A percentile compares a stretch with the other conserved stretches of the same genome.
These are phyloP conservation scores for Microctenopoma stevenorrisi DNA, from an alignment of 2,797 vertebrate species.

Conservation along the genomic window DNA sequence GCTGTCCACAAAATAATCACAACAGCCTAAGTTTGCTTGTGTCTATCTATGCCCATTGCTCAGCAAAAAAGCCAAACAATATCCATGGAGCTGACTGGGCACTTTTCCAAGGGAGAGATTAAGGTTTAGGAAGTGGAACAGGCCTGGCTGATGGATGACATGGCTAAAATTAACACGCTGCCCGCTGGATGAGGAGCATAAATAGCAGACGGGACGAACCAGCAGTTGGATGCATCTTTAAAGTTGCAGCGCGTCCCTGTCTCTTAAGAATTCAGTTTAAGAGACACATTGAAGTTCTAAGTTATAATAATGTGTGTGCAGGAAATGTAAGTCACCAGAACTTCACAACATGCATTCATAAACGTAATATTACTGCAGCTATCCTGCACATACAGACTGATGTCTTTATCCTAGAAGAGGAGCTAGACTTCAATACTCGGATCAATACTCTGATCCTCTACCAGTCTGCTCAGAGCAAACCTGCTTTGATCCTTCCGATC, in stretches of 20 bases:
- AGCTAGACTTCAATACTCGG: conserved; percentile 42
- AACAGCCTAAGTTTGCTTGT: not conserved
- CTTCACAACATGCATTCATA: not conserved
- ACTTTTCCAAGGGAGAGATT: conserved; percentile 71
- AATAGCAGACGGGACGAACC: conserved; percentile 75
- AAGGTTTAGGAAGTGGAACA: conserved; percentile 81
- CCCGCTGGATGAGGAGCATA: conserved; percentile 75
- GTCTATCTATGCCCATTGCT: conserved; percentile 42
- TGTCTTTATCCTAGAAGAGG: conserved; percentile 37
- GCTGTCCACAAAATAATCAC: not conserved
- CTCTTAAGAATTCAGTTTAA: not conserved
- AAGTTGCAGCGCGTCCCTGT: conserved; percentile 30
- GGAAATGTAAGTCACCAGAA: not conserved
- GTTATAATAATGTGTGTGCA: not conserved
- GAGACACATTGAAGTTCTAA: not conserved
- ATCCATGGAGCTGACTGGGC: conserved; percentile 61
- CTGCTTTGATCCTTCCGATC: conserved; percentile 67
- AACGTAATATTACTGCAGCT: conserved; percentile 4
- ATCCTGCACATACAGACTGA: conserved; percentile 15
- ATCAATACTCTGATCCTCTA: conserved; percentile 62
- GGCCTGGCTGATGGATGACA: conserved; percentile 78
- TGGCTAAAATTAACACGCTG: conserved; percentile 82
- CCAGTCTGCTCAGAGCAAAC: conserved; percentile 54
- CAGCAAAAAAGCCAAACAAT: conserved; percentile 36
- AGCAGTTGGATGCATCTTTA: conserved; percentile 51